Evolutionary conservation across 2,113 vertebrate species (phyloP).

Genomic region (Zingel zingel): DNA sequence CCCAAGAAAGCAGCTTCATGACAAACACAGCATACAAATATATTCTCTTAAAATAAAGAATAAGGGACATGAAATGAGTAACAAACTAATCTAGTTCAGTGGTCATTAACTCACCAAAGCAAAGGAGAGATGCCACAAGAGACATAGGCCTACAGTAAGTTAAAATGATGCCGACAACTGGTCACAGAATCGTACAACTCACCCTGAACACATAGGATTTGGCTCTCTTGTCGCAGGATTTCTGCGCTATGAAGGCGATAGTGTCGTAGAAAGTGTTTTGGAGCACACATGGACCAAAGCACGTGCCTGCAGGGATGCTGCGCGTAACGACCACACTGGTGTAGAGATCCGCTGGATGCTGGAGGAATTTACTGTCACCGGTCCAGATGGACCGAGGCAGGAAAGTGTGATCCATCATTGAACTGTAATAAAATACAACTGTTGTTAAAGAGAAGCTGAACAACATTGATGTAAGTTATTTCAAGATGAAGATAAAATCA

Average conservation of each 20-base stretch:
- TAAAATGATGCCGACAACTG: background rate
- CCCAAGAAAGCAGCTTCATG: background rate
- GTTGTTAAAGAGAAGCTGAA: background rate
- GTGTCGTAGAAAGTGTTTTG: slow-evolving; percentile 90
- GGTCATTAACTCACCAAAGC: background rate
- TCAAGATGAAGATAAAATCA: background rate
- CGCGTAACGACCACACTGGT: slow-evolving; percentile 89
- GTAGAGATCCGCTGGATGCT: slow-evolving; percentile 85
- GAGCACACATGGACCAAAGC: slow-evolving; percentile 89
- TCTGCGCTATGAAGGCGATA: slow-evolving; percentile 91
- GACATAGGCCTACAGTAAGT: background rate
- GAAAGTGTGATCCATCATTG: slow-evolving; percentile 86
- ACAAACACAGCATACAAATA: background rate
- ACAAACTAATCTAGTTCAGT: background rate
- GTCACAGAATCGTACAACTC: slow-evolving; percentile 47
- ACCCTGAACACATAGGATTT: slow-evolving; percentile 90
- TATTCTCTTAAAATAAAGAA: background rate
- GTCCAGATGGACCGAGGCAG: slow-evolving; percentile 87
- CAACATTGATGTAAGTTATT: background rate
- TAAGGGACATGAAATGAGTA: background rate
- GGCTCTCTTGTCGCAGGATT: slow-evolving; percentile 85
- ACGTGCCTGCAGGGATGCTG: slow-evolving; percentile 87
- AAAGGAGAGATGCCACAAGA: background rate
- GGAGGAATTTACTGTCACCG: slow-evolving; percentile 87
- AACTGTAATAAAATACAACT: slow-evolving; percentile 52